Evolutionary conservation across 2,797 vertebrate genomes (phyloP).

Genomic region (Hylomyscus alleni): DNA sequence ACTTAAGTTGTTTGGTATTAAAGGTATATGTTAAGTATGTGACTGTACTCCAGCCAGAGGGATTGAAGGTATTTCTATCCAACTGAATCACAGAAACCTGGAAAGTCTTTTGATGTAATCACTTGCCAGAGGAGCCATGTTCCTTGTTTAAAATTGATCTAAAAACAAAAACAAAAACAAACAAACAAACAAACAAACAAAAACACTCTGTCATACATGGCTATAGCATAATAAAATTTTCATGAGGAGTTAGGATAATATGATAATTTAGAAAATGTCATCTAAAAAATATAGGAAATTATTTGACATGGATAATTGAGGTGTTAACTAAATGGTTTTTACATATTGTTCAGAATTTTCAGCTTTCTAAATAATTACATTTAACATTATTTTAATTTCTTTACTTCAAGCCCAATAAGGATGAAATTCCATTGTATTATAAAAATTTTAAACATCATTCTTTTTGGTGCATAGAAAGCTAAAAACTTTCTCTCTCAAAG

Average conservation of each 20-base stretch:
- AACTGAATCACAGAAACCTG: no score
- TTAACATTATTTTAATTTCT: constrained; percentile 46
- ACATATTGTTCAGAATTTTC: neutral
- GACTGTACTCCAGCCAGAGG: no score
- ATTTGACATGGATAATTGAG: neutral
- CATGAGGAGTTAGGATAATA: neutral
- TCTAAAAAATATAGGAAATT: neutral
- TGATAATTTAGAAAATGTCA: neutral
- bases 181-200: no score
- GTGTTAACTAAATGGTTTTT: neutral
- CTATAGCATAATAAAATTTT: neutral
- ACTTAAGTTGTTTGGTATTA: no score
- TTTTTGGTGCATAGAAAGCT: neutral
- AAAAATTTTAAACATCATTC: neutral
- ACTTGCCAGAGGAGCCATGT: no score
- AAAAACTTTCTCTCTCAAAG: neutral
- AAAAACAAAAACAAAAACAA: no score
- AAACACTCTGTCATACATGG: neutral
- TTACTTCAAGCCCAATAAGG: neutral
- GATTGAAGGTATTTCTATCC: no score
- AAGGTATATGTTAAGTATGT: no score
- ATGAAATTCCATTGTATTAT: neutral
- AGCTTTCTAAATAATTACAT: neutral
- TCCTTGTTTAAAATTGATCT: no score
- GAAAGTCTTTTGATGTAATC: no score